phyloP scores from a whole-genome alignment of 2,888 invertebrate species.

The Ctena decussata region DNA sequence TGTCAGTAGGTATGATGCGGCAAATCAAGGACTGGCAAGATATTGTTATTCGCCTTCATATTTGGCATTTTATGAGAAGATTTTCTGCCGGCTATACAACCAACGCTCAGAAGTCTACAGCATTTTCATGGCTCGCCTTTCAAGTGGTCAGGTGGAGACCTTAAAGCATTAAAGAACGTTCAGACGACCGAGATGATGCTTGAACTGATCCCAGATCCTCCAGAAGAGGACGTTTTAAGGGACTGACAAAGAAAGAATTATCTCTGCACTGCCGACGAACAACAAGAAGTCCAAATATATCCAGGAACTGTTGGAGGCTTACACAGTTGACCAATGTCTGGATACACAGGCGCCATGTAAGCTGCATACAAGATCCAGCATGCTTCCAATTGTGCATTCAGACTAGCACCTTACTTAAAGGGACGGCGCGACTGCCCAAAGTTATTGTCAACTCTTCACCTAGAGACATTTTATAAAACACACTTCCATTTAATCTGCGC shows the following conservation, averaged over 20 bases:
- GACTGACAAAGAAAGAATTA: constrained; percentile 54
- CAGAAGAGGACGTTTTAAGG: constrained; percentile 32
- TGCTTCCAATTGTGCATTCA: constrained; percentile 57
- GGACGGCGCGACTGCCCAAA: constrained; percentile 27
- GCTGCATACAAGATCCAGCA: constrained; percentile 62
- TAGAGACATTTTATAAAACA: too few species aligned
- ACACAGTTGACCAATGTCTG: constrained; percentile 15
- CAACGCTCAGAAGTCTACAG: constrained; percentile 66
- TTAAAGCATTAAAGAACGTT: constrained; percentile 30
- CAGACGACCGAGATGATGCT: constrained; percentile 50
- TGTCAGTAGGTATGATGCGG: constrained; percentile 51
- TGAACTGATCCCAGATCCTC: constrained; percentile 8
- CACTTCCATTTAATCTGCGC: too few species aligned
- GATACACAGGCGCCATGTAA: constrained; percentile 39
- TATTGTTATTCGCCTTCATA: constrained; percentile 54
- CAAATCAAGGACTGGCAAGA: constrained; percentile 33
- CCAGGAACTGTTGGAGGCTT: constrained; percentile 29
- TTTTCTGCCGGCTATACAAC: constrained; percentile 48
- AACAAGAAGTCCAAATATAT: constrained; percentile 58
- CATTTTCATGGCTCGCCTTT: constrained; percentile 60
- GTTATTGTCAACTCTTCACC: too few species aligned
- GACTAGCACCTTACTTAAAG: constrained; percentile 43
- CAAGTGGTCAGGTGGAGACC: constrained; percentile 31
- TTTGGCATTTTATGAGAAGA: constrained; percentile 71
- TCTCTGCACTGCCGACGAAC: constrained; percentile 56